Conservation (phyloP, 2,888 invertebrate genomes). For the Sericinus montela region DNA sequence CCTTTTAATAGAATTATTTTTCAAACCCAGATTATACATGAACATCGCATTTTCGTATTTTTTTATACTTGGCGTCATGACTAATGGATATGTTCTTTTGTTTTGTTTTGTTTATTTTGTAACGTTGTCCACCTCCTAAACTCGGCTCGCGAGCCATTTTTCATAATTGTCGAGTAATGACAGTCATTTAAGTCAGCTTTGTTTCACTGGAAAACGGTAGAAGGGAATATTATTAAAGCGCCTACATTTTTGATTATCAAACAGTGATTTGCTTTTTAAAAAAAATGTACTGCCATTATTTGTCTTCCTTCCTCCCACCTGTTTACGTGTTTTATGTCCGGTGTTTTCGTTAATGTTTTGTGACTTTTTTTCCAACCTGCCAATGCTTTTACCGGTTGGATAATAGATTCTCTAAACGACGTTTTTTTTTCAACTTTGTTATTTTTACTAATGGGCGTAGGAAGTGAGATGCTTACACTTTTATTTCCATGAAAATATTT, state of each 20-base stretch:
- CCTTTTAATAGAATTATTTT: too few relatives aligned
- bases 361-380: not conserved
- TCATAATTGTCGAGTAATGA: conserved; percentile 61
- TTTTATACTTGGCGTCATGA: not conserved
- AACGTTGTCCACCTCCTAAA: conserved; percentile 38
- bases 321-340: conserved; percentile 13
- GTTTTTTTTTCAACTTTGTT: not conserved
- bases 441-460: not conserved
- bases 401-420: not conserved
- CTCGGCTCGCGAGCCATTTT: conserved; percentile 45
- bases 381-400: conserved; percentile 14
- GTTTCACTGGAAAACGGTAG: conserved; percentile 27
- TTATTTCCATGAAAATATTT: too few relatives aligned
- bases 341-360: conserved; percentile 13
- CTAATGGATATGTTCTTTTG: conserved; percentile 3
- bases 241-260: conserved; percentile 24
- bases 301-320: conserved; percentile 17
- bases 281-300: conserved; percentile 27
- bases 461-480: too few relatives aligned
- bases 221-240: conserved; percentile 8
- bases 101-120: conserved; percentile 13
- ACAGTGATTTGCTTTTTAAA: conserved; percentile 30
- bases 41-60: not conserved
- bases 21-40: too few relatives aligned
- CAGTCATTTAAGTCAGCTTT: conserved; percentile 41